phyloP scores from a whole-genome alignment of 2,888 invertebrate genomes.

The Tetragnatha montana region DNA sequence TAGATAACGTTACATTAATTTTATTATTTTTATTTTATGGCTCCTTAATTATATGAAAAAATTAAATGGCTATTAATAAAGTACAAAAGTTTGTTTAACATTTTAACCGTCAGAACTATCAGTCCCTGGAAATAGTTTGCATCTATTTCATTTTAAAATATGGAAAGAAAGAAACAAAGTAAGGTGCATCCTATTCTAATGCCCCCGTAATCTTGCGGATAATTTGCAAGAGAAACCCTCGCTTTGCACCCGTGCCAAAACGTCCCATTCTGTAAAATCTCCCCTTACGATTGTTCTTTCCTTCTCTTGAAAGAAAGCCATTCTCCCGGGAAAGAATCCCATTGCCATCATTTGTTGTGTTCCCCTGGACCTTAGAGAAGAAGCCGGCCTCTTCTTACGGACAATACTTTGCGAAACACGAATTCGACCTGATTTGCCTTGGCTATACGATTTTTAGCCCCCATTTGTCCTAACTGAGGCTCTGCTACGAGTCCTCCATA shows the following conservation, averaged over 20 bases:
- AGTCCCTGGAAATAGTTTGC: too few relatives aligned
- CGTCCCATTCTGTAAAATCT: not conserved
- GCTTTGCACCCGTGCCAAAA: constrained; percentile 5
- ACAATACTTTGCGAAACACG: constrained; percentile 41
- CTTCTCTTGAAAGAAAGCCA: constrained; percentile 10
- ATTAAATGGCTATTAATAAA: too few relatives aligned
- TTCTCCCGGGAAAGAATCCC: constrained; percentile 13
- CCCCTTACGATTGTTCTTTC: constrained; percentile 6
- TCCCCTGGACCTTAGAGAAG: constrained; percentile 4
- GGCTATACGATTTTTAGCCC: constrained; percentile 42
- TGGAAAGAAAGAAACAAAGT: too few relatives aligned
- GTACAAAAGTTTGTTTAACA: too few relatives aligned
- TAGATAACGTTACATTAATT: too few relatives aligned
- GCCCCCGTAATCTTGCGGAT: not conserved
- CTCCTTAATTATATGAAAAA: too few relatives aligned
- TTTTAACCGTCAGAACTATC: too few relatives aligned
- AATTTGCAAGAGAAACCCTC: constrained; percentile 8
- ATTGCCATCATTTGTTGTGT: constrained; percentile 46
- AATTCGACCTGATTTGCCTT: constrained; percentile 62
- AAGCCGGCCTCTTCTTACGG: constrained; percentile 34
- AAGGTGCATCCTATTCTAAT: not conserved
- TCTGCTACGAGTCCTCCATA: constrained; percentile 38
- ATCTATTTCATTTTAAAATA: too few relatives aligned
- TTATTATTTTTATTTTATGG: too few relatives aligned
- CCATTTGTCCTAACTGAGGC: constrained; percentile 48